phyloP scores from a whole-genome alignment of 1,140 invertebrate species.

The Bilobella aurantiaca region DNA sequence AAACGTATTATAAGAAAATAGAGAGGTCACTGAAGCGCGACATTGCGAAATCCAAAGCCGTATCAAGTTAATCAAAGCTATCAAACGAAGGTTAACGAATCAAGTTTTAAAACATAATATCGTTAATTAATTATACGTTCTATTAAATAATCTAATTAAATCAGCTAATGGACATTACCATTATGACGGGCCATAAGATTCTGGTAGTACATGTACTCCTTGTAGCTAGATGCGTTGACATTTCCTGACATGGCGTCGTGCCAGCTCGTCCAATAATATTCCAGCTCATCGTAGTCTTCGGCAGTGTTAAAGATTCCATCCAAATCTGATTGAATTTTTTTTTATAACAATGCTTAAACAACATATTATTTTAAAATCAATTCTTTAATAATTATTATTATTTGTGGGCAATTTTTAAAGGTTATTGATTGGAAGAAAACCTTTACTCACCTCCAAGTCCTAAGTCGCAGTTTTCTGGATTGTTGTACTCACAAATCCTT shows the following conservation, averaged over 20 bases:
- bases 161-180: conserved; percentile 2
- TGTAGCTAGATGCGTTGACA: conserved; percentile 10
- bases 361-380: too few relatives aligned
- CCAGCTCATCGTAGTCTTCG: conserved; percentile 44
- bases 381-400: too few relatives aligned
- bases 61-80: too few relatives aligned
- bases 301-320: conserved; percentile 37
- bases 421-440: background rate
- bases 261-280: conserved; percentile 53
- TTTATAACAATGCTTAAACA: too few relatives aligned
- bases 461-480: conserved; percentile 15
- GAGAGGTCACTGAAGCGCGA: too few relatives aligned
- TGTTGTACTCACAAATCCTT: conserved; percentile 27
- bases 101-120: too few relatives aligned
- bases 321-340: conserved; percentile 36
- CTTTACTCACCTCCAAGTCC: background rate
- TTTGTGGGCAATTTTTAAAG: background rate
- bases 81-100: too few relatives aligned
- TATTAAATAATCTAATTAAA: too few relatives aligned
- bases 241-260: conserved; percentile 19
- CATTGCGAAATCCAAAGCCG: too few relatives aligned
- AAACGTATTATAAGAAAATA: too few relatives aligned
- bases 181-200: conserved; percentile 19
- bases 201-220: conserved; percentile 16
- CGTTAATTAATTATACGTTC: too few relatives aligned